Evolutionary conservation across 2,797 vertebrate species (phyloP).

Genomic region (Staurois parvus): DNA sequence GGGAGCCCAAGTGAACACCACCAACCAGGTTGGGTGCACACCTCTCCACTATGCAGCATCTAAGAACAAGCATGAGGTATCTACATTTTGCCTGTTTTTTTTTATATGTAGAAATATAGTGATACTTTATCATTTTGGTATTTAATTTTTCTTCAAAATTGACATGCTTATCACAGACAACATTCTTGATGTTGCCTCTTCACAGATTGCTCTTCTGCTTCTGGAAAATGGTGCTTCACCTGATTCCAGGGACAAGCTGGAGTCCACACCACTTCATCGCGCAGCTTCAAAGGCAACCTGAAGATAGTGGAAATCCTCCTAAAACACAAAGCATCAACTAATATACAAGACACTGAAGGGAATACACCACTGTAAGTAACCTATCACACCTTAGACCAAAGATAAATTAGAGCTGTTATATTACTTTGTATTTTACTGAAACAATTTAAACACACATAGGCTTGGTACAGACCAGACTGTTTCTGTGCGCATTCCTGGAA

Average conservation of each 20-base stretch:
- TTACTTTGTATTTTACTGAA: too few relatives aligned
- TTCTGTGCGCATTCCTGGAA: too few relatives aligned
- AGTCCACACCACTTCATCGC: slow-evolving; percentile 92
- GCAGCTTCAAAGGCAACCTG: slow-evolving; percentile 92
- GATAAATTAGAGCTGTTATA: too few relatives aligned
- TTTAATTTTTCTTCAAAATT: too few relatives aligned
- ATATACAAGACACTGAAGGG: slow-evolving; percentile 94
- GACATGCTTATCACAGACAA: not conserved
- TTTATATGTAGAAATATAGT: too few relatives aligned
- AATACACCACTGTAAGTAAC: slow-evolving; percentile 93
- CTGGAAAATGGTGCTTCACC: slow-evolving; percentile 91
- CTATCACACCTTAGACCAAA: too few relatives aligned
- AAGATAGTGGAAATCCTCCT: slow-evolving; percentile 93
- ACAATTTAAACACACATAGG: too few relatives aligned
- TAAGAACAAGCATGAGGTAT: slow-evolving; percentile 93
- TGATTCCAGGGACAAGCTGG: slow-evolving; percentile 87
- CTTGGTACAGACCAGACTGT: too few relatives aligned
- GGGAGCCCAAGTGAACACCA: slow-evolving; percentile 89
- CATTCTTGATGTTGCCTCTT: too few relatives aligned
- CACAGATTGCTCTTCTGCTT: slow-evolving; percentile 89
- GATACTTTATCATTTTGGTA: too few relatives aligned
- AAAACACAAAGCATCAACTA: slow-evolving; percentile 89
- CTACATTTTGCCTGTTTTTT: too few relatives aligned
- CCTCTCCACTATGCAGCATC: slow-evolving; percentile 96
- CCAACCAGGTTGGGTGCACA: slow-evolving; percentile 94